Conservation (phyloP, 2,888 invertebrate species). For the Dynastes maya region DNA sequence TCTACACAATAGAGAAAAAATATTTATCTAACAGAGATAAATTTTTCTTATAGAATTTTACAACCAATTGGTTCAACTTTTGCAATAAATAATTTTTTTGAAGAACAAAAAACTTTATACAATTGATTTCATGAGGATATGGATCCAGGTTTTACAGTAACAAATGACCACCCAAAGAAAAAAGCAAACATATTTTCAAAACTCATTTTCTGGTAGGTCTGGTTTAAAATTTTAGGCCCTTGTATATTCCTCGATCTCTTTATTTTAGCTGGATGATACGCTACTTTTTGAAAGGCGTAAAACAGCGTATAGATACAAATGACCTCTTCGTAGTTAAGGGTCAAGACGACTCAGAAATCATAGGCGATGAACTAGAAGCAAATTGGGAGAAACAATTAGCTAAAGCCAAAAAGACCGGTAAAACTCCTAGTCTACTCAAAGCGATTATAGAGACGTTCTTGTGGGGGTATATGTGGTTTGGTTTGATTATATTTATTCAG, state of each 20-base stretch:
- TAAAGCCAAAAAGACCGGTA: constrained; percentile 72
- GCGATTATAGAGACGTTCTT: constrained; percentile 76
- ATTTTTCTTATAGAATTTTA: too few relatives aligned
- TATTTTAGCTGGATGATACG: constrained; percentile 65
- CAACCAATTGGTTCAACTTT: too few relatives aligned
- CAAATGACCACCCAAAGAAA: constrained; percentile 73
- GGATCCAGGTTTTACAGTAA: constrained; percentile 58
- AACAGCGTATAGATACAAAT: constrained; percentile 75
- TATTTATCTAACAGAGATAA: too few relatives aligned
- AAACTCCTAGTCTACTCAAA: constrained; percentile 74
- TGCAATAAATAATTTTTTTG: too few relatives aligned
- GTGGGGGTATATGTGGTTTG: constrained; percentile 74
- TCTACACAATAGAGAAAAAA: too few relatives aligned
- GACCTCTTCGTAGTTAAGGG: constrained; percentile 78
- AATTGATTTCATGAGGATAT: constrained; percentile 51
- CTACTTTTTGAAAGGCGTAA: constrained; percentile 73
- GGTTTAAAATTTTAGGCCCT: not conserved
- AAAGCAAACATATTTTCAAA: constrained; percentile 76
- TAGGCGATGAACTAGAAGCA: constrained; percentile 77
- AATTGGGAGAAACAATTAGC: constrained; percentile 76
- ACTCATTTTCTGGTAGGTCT: constrained; percentile 66
- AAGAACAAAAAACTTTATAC: too few relatives aligned
- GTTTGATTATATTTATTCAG: constrained; percentile 73
- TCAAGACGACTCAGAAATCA: constrained; percentile 75
- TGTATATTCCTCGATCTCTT: not conserved